Percentiles rank a stretch among this genome's conserved stretches.
phyloP scores from a whole-genome alignment of 2,797 vertebrate genomes.

The Falco biarmicus region DNA sequence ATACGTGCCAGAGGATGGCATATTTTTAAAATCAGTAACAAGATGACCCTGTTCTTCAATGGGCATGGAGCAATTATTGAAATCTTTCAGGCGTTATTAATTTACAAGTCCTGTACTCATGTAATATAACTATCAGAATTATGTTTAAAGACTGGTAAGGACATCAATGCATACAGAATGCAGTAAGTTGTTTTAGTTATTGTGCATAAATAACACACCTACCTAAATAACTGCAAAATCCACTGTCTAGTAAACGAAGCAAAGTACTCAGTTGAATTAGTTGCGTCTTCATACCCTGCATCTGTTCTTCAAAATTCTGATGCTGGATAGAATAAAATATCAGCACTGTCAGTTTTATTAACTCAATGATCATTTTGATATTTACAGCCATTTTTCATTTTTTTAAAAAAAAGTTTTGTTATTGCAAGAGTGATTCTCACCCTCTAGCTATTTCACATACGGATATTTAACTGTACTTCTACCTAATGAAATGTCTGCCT shows the following conservation, averaged over 20 bases:
- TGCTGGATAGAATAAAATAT: conserved; percentile 81
- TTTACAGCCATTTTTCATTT: neutral
- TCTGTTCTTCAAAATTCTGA: conserved; percentile 98
- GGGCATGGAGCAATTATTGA: neutral
- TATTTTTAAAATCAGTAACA: neutral
- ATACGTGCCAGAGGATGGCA: neutral
- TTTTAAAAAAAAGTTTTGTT: neutral
- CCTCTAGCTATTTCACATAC: neutral
- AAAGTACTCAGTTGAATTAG: conserved; percentile 93
- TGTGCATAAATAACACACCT: conserved; percentile 47
- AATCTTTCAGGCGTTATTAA: neutral
- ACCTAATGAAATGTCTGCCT: neutral
- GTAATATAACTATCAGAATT: neutral
- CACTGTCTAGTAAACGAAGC: conserved; percentile 90
- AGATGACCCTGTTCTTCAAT: neutral
- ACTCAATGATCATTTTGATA: neutral
- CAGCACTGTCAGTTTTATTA: conserved; percentile 6
- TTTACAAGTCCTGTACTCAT: neutral
- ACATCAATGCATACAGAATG: neutral
- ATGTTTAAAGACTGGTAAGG: neutral
- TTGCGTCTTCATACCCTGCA: conserved; percentile 98
- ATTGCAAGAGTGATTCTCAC: neutral
- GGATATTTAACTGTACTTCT: neutral
- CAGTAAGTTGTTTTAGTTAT: neutral
- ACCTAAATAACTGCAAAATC: conserved; percentile 98